Conservation (phyloP, 2,113 vertebrate genomes). For the Poicephalus meyeri region DNA sequence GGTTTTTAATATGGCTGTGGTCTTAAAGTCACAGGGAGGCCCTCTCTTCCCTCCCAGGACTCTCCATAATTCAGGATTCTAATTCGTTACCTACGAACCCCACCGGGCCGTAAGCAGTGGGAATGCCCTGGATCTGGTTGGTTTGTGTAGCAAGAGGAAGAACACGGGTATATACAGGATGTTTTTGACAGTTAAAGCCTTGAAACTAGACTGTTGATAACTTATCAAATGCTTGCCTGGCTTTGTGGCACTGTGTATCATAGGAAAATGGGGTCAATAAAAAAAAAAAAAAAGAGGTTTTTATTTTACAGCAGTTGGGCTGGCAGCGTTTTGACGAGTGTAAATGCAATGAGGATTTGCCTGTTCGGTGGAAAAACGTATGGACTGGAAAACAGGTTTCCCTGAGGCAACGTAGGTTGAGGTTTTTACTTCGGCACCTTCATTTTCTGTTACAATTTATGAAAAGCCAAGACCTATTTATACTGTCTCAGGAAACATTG, state of each 20-base stretch:
- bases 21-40: neutral
- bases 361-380: accelerated
- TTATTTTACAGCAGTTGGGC: neutral
- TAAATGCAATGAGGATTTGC: neutral
- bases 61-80: neutral
- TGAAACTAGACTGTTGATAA: neutral
- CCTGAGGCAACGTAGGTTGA: neutral
- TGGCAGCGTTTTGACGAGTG: neutral
- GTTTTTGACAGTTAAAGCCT: neutral
- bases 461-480: neutral
- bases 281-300: neutral
- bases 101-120: neutral
- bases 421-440: neutral
- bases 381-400: neutral
- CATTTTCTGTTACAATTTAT: neutral
- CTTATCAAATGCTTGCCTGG: neutral
- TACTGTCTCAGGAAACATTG: neutral
- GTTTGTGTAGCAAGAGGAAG: neutral
- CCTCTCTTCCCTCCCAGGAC: accelerated
- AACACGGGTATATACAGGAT: neutral
- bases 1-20: neutral
- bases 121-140: accelerated
- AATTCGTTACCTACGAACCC: neutral
- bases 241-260: neutral
- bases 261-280: neutral